Evolutionary conservation across 2,797 vertebrate genomes (phyloP), one percentile per base, ranked within the genome.

Genomic region (Anguilla anguilla): DNA sequence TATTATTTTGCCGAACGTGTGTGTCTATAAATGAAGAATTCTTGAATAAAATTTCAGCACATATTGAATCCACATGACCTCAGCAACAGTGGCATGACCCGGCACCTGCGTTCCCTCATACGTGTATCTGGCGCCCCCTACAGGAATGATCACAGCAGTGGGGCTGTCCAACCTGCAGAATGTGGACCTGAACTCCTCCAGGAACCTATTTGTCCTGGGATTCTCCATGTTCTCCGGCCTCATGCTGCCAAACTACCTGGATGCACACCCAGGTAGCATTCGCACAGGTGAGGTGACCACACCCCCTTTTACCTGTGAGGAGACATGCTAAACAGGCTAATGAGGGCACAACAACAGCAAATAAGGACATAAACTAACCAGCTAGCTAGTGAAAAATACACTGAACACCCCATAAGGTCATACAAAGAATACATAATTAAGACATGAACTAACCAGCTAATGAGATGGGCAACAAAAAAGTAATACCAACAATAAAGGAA

Each of bases 61-160:
- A 35, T 13, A 35, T 72, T 72, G 15, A 59, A 49, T 25, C 49
- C 11, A 51, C 43, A 25, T n/a, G 43, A 51, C 19, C 43, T 51
- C 17, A 84, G 3, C 25, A 17, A 17, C 25, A 55, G 28, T 35
- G 25, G 10, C n/a, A 43, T 84, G 83, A 31, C 35, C 28, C 4
- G 35, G 31, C 67, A 22, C 84, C 57, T 55, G 35, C 19, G 13
- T 84, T 64, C 28, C 25, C 22, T 28, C 10, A 81, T 28, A 15
- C 31, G 69, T 79, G 22, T 74, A 2, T 87, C 6, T 84, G 57
- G 49, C n/a, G 35, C 86, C 74, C 55, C 82, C 57, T 89, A 55
- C 93, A 99, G 98, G 98, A 84, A 99, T 99, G 98, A 99, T 99
- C 92, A 99, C 98, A 0, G 98, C 98, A 0, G 97, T 99, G 11